These are phyloP conservation scores for Leptinotarsa undecemlineata DNA, from an alignment of 1,140 invertebrate species.

Conservation along the genomic window DNA sequence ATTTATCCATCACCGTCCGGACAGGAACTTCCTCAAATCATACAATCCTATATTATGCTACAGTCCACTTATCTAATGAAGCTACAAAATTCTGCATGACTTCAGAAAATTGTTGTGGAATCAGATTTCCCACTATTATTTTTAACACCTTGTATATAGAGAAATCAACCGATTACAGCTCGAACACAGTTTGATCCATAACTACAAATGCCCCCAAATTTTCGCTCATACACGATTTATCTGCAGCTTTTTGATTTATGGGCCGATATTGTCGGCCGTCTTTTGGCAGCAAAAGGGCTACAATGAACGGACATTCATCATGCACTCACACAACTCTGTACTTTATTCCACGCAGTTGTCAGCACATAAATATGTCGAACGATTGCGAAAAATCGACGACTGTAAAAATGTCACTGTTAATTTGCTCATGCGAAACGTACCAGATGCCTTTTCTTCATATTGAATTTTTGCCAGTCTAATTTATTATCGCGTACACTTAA, in stretches of 20 bases:
- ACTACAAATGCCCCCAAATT: slow-evolving; percentile 37
- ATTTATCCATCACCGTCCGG: too few species aligned
- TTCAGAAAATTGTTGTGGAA: too few species aligned
- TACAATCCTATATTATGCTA: too few species aligned
- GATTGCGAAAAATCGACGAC: slow-evolving; percentile 41
- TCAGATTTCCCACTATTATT: too few species aligned
- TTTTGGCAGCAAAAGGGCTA: slow-evolving; percentile 46
- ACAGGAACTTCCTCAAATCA: too few species aligned
- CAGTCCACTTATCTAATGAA: too few species aligned
- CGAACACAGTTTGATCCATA: slow-evolving; percentile 11
- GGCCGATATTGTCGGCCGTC: slow-evolving; percentile 51
- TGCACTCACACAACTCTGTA: slow-evolving; percentile 33
- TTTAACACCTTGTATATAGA: too few species aligned
- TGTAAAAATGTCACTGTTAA: slow-evolving; percentile 44
- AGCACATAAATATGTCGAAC: slow-evolving; percentile 42
- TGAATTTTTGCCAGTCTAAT: slow-evolving; percentile 35
- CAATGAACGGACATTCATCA: slow-evolving; percentile 48
- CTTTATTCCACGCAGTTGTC: slow-evolving; percentile 41
- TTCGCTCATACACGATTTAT: slow-evolving; percentile 39
- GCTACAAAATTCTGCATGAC: too few species aligned
- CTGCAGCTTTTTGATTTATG: slow-evolving; percentile 51
- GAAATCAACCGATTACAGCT: too few species aligned
- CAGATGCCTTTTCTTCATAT: slow-evolving; percentile 41
- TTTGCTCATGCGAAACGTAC: slow-evolving; percentile 41
- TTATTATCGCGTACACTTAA: slow-evolving; percentile 11